Conservation (phyloP, 37 sponge, comb jelly and placozoan species). For the Hormiphora californensis region DNA sequence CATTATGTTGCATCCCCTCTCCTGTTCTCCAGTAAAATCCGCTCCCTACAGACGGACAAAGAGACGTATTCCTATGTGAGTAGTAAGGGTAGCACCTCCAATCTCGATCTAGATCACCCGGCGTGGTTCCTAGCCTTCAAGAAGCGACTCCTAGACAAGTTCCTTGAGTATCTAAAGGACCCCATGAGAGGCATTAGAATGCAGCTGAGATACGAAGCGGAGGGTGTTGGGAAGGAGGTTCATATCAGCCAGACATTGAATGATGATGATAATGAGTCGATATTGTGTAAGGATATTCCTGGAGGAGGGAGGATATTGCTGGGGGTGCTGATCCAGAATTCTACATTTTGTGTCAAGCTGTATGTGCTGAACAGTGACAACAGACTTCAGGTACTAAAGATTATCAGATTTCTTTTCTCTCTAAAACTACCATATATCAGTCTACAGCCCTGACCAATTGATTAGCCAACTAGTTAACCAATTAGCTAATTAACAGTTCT, state of each 20-base stretch:
- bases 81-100: not conserved
- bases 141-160: constrained; percentile 26
- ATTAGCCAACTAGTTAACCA: too few species aligned
- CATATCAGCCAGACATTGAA: constrained; percentile 14
- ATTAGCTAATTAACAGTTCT: too few species aligned
- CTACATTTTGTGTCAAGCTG: constrained; percentile 35
- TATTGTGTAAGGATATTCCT: constrained; percentile 16
- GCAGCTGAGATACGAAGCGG: not conserved
- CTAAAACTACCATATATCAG: too few species aligned
- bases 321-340: constrained; percentile 38
- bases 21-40: not conserved
- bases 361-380: constrained; percentile 14
- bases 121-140: constrained; percentile 45
- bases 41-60: not conserved
- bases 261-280: constrained; percentile 13
- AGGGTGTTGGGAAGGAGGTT: not conserved
- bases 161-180: not conserved
- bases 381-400: too few species aligned
- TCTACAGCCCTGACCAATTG: too few species aligned
- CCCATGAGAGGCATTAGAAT: constrained; percentile 17
- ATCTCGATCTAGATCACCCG: not conserved
- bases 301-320: constrained; percentile 19
- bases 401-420: too few species aligned
- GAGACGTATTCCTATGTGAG: constrained; percentile 47
- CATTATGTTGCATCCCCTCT: constrained; percentile 39